A percentile compares a stretch with the other conserved stretches of the same genome.
phyloP scores from a whole-genome alignment of 1,140 invertebrate species.

The Chelonus insularis region DNA sequence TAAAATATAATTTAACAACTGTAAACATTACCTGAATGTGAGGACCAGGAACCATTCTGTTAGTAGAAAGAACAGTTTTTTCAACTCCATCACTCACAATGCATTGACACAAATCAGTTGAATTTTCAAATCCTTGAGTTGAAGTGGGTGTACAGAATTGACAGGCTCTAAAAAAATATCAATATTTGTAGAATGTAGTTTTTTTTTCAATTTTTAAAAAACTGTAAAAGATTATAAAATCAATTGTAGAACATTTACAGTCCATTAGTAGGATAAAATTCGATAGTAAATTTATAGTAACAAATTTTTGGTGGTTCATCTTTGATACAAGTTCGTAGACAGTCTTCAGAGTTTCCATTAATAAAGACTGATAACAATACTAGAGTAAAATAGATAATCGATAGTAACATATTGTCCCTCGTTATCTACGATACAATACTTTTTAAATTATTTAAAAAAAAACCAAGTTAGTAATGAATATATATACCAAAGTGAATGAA shows the following conservation, averaged over 20 bases:
- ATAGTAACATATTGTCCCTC: too few relatives aligned
- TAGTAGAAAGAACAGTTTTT: conserved; percentile 63
- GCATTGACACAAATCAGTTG: conserved; percentile 61
- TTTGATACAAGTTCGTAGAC: conserved; percentile 45
- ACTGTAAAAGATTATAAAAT: neutral
- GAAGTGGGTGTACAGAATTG: conserved; percentile 35
- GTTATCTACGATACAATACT: too few relatives aligned
- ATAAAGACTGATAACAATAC: too few relatives aligned
- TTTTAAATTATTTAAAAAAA: too few relatives aligned
- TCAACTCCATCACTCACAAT: conserved; percentile 63
- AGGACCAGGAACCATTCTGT: conserved; percentile 66
- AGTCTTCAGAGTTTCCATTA: too few relatives aligned
- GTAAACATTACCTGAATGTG: conserved; percentile 59
- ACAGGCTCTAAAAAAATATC: conserved; percentile 35
- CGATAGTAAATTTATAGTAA: conserved; percentile 57
- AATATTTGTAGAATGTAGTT: neutral
- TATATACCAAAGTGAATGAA: too few relatives aligned
- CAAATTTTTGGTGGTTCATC: conserved; percentile 42
- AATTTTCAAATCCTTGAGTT: conserved; percentile 47
- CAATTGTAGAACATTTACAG: conserved; percentile 35
- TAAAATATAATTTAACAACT: too few relatives aligned
- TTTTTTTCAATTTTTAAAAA: neutral
- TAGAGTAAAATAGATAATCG: too few relatives aligned
- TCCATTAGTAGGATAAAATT: conserved; percentile 60
- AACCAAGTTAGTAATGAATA: too few relatives aligned